Percentiles rank a stretch among this genome's conserved stretches.
Evolutionary conservation across 1,140 invertebrate genomes (phyloP).

Genomic region (Drosophila littoralis): DNA sequence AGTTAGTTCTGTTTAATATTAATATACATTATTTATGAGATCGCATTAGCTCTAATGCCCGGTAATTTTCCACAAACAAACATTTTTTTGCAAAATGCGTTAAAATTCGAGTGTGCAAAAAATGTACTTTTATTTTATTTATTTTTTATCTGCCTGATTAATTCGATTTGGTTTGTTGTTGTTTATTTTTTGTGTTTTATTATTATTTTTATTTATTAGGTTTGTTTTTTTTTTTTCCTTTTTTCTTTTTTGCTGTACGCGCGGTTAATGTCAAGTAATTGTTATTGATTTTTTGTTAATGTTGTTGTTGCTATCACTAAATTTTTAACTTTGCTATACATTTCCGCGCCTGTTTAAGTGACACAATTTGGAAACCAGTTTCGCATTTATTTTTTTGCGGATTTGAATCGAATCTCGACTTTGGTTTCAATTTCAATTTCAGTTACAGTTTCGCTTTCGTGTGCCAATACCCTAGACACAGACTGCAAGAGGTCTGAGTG

Average conservation of each 20-base stretch:
- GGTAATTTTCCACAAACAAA: slow-evolving; percentile 31
- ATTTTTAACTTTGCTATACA: slow-evolving; percentile 44
- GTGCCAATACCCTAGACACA: slow-evolving; percentile 38
- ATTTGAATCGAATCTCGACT: slow-evolving; percentile 45
- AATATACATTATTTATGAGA: neutral
- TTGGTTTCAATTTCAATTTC: slow-evolving; percentile 31
- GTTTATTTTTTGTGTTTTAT: slow-evolving; percentile 21
- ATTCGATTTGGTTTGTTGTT: slow-evolving; percentile 11
- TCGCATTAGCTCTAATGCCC: neutral
- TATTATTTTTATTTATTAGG: slow-evolving; percentile 5
- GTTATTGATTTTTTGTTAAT: slow-evolving; percentile 70
- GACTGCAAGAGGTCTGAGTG: neutral
- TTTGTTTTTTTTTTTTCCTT: slow-evolving; percentile 13
- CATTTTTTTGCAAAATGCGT: slow-evolving; percentile 1
- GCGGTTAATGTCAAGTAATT: slow-evolving; percentile 77
- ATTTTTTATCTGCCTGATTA: slow-evolving; percentile 18
- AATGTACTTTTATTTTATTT: slow-evolving; percentile 14
- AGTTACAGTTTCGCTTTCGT: slow-evolving; percentile 24
- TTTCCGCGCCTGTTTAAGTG: slow-evolving; percentile 63
- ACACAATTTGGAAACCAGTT: slow-evolving; percentile 79
- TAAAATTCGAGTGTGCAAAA: slow-evolving; percentile 12
- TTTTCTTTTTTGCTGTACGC: slow-evolving; percentile 45
- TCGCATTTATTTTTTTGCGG: slow-evolving; percentile 36
- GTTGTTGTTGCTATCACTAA: slow-evolving; percentile 28
- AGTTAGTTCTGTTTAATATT: neutral